Conservation (phyloP, 2,888 invertebrate species). For the Frankliniella intonsa region DNA sequence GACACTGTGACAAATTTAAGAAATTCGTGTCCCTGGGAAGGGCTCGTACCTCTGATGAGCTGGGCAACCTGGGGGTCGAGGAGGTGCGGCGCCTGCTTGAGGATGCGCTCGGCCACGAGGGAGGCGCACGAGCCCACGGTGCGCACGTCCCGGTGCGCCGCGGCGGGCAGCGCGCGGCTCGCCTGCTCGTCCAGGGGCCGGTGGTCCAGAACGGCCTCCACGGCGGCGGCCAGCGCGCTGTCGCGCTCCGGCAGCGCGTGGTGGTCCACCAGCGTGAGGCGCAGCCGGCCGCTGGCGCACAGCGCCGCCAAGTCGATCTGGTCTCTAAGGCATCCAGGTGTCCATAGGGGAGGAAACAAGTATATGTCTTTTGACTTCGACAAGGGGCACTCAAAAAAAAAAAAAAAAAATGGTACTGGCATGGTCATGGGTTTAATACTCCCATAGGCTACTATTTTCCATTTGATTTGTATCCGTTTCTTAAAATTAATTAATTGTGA, state of each 20-base stretch:
- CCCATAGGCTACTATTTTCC: conserved; percentile 57
- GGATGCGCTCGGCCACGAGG: conserved; percentile 9
- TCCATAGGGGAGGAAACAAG: conserved; percentile 6
- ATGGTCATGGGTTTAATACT: conserved; percentile 68
- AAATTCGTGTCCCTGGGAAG: background rate
- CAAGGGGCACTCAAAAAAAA: background rate
- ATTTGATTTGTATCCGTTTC: background rate
- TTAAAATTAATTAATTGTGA: too few species aligned
- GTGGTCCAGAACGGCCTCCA: background rate
- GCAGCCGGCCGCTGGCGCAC: background rate
- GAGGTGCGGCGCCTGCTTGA: background rate
- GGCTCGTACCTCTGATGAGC: background rate
- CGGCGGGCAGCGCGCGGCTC: background rate
- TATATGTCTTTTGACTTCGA: background rate
- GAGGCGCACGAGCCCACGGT: background rate
- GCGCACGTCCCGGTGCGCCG: background rate
- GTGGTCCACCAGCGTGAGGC: conserved; percentile 10
- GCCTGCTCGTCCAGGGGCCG: background rate
- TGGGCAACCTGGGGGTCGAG: background rate
- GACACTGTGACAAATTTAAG: too few species aligned
- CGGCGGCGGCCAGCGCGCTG: background rate
- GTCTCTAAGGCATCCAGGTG: background rate
- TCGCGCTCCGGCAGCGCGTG: conserved; percentile 10
- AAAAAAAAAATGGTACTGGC: background rate
- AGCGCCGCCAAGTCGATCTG: background rate